Base-by-base conservation (phyloP, 2,113 vertebrate genomes). In the Perca flavescens region DNA sequence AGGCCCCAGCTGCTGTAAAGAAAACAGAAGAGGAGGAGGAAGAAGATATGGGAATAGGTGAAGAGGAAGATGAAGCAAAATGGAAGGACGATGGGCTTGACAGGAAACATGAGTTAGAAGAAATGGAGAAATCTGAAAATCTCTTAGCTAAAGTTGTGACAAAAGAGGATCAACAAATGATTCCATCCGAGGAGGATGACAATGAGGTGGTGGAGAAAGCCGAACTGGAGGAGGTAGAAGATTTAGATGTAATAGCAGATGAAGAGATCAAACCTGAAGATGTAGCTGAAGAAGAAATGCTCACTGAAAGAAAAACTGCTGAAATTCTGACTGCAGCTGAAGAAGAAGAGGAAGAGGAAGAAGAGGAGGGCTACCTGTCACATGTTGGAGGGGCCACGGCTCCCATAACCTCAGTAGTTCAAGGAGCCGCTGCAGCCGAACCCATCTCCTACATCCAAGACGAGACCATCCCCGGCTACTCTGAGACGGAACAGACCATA, bases 401-500 rank as follows among this genome's bases (percentile, higher is more conserved):
- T 94, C 76, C 95, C 87, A 84, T 94, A 40, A 93, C 88, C 9
- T 91, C 94, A 15, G 74, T 88, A 31, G 85, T 68, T 64, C 90
- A 95, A 50, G 97, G 95, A 84, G 86, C 89, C 0, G 90, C 93
- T 80, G 86, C 96, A 69, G 95, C 92, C 47, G 97, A 98, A 67
- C 95, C 95, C 95, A 90, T 98, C 85, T 98, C 97, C 2, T 99
- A 97, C 74, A 98, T 99, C 83, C 98, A 99, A 87, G 98, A 99
- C 5, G 98, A 99, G 93, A 99, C 97, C 16, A 99, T 99, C 75
- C 98, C 98, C 0, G 98, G 97, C 70, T 99, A 97, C 89, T 99
- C 98, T 3, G 98, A 99, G 91, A 99, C 98, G 0, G 98, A 99
- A 73, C 98, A 99, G 93, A 99, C 98, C 31, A 97, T 99, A 90